Conservation (phyloP, 1,140 invertebrate species). For the Listronotus bonariensis region DNA sequence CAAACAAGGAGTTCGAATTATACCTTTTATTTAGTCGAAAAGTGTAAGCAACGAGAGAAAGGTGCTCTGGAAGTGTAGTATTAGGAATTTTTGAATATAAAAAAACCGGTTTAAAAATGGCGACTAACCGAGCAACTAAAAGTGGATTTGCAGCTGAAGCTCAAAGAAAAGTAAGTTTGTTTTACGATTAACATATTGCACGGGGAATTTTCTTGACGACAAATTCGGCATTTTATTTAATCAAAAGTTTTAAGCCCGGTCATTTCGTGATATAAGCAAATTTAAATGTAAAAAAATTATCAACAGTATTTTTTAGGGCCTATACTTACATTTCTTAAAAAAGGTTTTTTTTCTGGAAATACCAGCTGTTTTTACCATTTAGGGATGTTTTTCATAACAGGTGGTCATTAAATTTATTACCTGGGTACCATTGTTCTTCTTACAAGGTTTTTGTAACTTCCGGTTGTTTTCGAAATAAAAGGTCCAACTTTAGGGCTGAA, state of each 20-base stretch:
- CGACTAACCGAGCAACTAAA: constrained; percentile 86
- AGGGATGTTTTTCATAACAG: too few species aligned
- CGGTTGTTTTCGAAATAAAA: too few species aligned
- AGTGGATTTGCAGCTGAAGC: constrained; percentile 93
- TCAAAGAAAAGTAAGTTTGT: constrained; percentile 77
- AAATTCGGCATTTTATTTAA: neutral
- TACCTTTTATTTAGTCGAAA: constrained; percentile 17
- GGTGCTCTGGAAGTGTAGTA: constrained; percentile 8
- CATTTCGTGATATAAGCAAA: too few species aligned
- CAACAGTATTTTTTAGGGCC: too few species aligned
- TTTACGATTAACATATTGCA: neutral
- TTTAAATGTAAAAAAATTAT: too few species aligned
- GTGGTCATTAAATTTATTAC: too few species aligned
- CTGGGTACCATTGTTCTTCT: too few species aligned
- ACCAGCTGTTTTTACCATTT: too few species aligned
- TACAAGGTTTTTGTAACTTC: too few species aligned
- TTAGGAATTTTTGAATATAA: constrained; percentile 9
- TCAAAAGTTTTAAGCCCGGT: constrained; percentile 2
- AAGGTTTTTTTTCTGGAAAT: too few species aligned
- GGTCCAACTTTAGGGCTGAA: too few species aligned
- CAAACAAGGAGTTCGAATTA: constrained; percentile 25
- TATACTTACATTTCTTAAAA: too few species aligned
- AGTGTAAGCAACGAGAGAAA: constrained; percentile 4
- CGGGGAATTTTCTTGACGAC: neutral
- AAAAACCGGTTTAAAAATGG: constrained; percentile 63